phyloP scores from a whole-genome alignment of 2,888 invertebrate genomes.

The Caenorhabditis imperialis region DNA sequence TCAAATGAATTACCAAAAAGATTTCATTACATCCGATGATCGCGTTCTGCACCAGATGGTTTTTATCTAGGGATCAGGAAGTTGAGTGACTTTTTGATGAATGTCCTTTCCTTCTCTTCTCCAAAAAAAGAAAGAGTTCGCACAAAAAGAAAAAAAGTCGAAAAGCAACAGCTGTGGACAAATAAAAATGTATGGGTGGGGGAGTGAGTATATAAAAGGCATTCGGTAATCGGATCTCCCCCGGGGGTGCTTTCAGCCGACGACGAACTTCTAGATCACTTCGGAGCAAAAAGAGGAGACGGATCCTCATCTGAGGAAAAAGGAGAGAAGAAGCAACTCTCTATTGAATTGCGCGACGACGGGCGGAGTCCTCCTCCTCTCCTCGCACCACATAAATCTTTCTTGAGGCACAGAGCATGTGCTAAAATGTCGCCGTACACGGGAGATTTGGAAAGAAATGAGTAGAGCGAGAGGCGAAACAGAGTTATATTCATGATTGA shows the following conservation, averaged over 20 bases:
- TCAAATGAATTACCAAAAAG: no score
- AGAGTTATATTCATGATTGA: conserved; percentile 35
- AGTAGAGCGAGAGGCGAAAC: conserved; percentile 16
- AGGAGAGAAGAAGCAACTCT: conserved; percentile 45
- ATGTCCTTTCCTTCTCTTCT: no score
- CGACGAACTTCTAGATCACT: conserved; percentile 45
- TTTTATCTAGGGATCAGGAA: no score
- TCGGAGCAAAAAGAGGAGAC: not conserved
- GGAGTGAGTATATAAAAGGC: conserved; percentile 29
- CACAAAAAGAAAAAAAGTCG: conserved; percentile 9
- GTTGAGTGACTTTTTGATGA: no score
- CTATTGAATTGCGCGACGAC: conserved; percentile 47
- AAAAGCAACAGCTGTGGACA: conserved; percentile 5
- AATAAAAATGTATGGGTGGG: conserved; percentile 39
- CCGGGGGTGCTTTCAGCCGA: conserved; percentile 47
- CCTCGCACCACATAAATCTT: conserved; percentile 47
- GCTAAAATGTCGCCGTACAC: conserved; percentile 50
- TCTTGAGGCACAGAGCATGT: conserved; percentile 52
- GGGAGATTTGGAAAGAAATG: conserved; percentile 53
- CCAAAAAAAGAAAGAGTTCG: not conserved
- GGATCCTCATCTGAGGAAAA: no score
- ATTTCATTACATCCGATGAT: no score
- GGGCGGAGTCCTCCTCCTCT: conserved; percentile 46
- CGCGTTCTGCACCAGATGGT: no score
- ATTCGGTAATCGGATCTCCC: conserved; percentile 55